phyloP scores from a whole-genome alignment of 2,888 invertebrate species.

The Tineola bisselliella region DNA sequence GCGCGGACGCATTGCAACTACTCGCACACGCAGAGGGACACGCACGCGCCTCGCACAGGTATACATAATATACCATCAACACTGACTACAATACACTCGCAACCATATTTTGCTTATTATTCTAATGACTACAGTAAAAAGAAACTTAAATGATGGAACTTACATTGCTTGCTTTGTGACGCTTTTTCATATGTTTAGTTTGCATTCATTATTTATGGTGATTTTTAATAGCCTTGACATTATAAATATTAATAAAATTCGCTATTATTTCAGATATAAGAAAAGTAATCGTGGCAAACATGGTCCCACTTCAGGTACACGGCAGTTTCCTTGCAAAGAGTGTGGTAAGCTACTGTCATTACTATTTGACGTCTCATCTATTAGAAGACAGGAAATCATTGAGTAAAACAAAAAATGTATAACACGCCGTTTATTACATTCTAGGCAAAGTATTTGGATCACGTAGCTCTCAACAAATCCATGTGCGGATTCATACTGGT shows the following conservation, averaged over 20 bases:
- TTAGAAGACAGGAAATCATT: too few relatives aligned
- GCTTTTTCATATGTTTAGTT: too few relatives aligned
- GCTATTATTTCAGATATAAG: constrained; percentile 40
- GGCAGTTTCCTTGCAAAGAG: constrained; percentile 83
- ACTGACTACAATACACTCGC: constrained; percentile 33
- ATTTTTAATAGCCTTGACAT: too few relatives aligned
- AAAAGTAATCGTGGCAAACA: constrained; percentile 31
- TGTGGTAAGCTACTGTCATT: constrained; percentile 64
- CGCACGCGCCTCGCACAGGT: constrained; percentile 55
- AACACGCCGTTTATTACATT: too few relatives aligned
- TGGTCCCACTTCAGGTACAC: constrained; percentile 38
- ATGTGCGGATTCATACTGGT: constrained; percentile 85
- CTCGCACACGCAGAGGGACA: constrained; percentile 83
- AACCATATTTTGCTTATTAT: background rate
- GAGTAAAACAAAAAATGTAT: too few relatives aligned
- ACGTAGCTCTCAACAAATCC: constrained; percentile 86
- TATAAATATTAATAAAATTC: too few relatives aligned
- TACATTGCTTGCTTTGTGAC: too few relatives aligned
- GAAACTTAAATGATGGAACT: too few relatives aligned
- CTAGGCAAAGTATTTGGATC: constrained; percentile 82
- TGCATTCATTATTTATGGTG: too few relatives aligned
- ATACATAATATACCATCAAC: constrained; percentile 29
- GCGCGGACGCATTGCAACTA: constrained; percentile 78
- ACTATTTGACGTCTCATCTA: too few relatives aligned
- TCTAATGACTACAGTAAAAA: background rate